Percentiles rank a stretch among this genome's conserved stretches.
Evolutionary conservation across 2,888 invertebrate genomes (phyloP).

Genomic region (Dione juno): DNA sequence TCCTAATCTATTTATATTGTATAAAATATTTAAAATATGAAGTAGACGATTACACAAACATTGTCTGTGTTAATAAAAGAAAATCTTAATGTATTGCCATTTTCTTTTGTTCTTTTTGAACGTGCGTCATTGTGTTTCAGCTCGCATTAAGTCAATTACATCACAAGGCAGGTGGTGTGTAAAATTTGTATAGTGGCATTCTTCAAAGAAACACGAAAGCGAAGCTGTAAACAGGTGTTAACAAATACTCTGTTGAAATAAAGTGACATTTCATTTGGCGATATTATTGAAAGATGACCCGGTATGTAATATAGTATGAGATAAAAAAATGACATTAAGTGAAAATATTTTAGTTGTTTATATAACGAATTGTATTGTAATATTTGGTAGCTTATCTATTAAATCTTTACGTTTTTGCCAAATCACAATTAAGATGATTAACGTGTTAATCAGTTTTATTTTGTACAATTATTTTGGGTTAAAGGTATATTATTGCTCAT

Average conservation of each 20-base stretch:
- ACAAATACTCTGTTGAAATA: conserved; percentile 60
- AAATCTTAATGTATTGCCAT: conserved; percentile 20
- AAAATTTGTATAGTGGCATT: conserved; percentile 41
- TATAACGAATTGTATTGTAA: no score
- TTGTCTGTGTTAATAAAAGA: conserved; percentile 3
- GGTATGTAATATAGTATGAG: conserved; percentile 34
- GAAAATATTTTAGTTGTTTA: no score
- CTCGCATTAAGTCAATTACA: conserved; percentile 48
- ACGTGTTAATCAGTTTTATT: no score
- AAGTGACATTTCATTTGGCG: conserved; percentile 50
- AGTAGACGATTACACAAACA: not conserved
- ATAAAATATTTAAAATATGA: conserved; percentile 3
- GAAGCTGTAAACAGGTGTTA: conserved; percentile 61
- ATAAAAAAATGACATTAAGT: not conserved
- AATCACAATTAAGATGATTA: no score
- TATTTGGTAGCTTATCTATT: no score
- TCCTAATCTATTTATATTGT: not conserved
- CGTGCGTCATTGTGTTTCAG: conserved; percentile 19
- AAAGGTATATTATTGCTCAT: no score
- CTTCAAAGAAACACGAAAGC: conserved; percentile 45
- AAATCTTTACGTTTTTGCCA: no score
- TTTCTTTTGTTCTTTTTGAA: conserved; percentile 14
- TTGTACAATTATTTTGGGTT: no score
- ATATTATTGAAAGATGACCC: conserved; percentile 39
- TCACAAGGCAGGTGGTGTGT: conserved; percentile 60